phyloP scores from a whole-genome alignment of 2,888 invertebrate genomes.

The Tipula vernalis region DNA sequence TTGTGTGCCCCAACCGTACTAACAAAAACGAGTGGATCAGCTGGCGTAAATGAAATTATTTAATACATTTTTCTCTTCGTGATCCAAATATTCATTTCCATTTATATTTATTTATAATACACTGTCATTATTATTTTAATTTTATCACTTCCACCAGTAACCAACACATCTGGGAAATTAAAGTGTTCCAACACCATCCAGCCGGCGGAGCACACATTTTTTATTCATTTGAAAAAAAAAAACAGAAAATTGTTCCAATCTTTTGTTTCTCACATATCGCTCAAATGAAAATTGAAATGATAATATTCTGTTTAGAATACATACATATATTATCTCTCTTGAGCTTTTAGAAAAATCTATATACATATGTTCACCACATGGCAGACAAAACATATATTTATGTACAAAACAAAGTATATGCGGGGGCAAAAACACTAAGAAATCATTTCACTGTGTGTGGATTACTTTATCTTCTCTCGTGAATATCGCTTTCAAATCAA shows the following conservation, averaged over 20 bases:
- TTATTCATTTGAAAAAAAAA: background rate
- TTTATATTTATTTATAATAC: background rate
- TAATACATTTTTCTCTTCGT: background rate
- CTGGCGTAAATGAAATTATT: background rate
- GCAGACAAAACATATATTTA: background rate
- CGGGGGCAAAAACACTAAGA: too few relatives aligned
- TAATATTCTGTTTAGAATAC: background rate
- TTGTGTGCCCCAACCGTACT: background rate
- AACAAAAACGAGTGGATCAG: background rate
- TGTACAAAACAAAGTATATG: background rate
- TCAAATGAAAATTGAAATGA: background rate
- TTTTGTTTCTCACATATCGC: background rate
- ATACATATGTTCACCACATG: background rate
- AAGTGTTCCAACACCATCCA: background rate
- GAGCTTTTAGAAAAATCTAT: background rate
- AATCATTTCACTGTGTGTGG: background rate
- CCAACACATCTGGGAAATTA: background rate
- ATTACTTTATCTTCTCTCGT: background rate
- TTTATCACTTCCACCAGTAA: background rate
- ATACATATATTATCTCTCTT: background rate
- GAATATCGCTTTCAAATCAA: background rate
- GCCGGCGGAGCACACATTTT: background rate
- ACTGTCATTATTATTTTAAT: background rate
- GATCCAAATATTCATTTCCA: background rate
- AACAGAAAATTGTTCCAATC: background rate